Evolutionary conservation across 2,797 vertebrate genomes (phyloP).

Genomic region (Cyprinodon diabolis): DNA sequence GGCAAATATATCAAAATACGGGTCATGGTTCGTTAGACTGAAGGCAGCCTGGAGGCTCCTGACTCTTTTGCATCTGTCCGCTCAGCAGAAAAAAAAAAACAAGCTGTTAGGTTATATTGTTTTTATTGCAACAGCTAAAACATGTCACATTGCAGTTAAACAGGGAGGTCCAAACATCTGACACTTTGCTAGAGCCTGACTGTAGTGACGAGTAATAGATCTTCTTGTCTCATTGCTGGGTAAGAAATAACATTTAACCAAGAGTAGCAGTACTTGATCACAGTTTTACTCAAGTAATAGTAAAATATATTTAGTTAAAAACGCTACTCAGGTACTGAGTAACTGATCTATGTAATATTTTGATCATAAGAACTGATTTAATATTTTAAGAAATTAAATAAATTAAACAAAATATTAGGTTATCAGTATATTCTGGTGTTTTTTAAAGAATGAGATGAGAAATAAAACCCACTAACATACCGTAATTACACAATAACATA

Average conservation of each 20-base stretch:
- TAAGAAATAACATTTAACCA: not conserved
- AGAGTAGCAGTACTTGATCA: too few species aligned
- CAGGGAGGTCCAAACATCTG: not conserved
- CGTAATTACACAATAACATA: too few species aligned
- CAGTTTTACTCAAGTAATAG: too few species aligned
- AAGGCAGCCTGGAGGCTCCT: slow-evolving; percentile 26
- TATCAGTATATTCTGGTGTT: too few species aligned
- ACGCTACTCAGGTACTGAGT: too few species aligned
- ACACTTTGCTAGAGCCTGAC: not conserved
- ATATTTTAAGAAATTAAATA: too few species aligned
- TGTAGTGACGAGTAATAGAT: not conserved
- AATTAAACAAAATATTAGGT: too few species aligned
- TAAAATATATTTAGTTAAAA: too few species aligned
- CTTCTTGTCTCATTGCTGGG: not conserved
- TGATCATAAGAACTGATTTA: too few species aligned
- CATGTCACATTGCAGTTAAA: not conserved
- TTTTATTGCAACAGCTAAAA: not conserved
- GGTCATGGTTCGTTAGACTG: slow-evolving; percentile 40
- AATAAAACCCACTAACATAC: too few species aligned
- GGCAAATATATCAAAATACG: slow-evolving; percentile 50
- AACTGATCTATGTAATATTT: too few species aligned
- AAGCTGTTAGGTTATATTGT: not conserved
- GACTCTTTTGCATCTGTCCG: not conserved
- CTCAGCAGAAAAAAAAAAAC: not conserved
- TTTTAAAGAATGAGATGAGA: too few species aligned